Base-by-base conservation (phyloP, 2,888 invertebrate genomes). In the Eupsilia transversa region DNA sequence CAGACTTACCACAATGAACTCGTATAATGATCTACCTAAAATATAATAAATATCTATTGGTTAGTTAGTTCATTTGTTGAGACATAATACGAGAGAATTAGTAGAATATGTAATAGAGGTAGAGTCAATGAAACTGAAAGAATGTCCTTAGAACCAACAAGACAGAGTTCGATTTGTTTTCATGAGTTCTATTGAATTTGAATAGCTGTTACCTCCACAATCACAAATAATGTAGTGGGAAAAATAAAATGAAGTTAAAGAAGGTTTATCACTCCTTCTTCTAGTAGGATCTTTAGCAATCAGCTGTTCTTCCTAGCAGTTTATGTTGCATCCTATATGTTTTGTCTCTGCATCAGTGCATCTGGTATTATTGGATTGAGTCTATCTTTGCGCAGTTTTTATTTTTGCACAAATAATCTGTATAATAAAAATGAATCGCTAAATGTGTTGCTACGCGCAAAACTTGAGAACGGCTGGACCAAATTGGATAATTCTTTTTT, bases 101-200 rank as follows among this genome's bases (percentile, higher is more conserved):
- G 5, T 33, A 30, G 14, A 23, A 30, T 46, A 64, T 30, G 4
- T 2, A 46, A 1, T 9, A 33, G 9, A 23, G 14, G 4, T 27
- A 41, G 41, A 7, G 14, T 35, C n/a, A 27, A 67, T 46, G n/a
- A 68, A 35, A 69, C 12, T 65, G 20, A 68, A 33, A 43, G 33
- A n/a, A 33, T 9, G 0, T 27, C 20, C 33, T 43, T 35, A 27
- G n/a, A n/a, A n/a, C 20, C 20, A 43, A 23, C 63, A 10, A 17
- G 3, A 41, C 20, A 0, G n/a, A 65, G 23, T n/a, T 33, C 12
- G n/a, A n/a, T n/a, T 3, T 41, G 33, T 30, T 23, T 43, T 33
- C 4, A 64, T 12, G 17, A 10, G 17, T 41, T 64, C 41, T 30
- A 41, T 41, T 38, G 23, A 59, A 59, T 67, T 68, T n/a, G 4